Conservation (phyloP, 1,140 invertebrate genomes). For the Drosophila ananassae region DNA sequence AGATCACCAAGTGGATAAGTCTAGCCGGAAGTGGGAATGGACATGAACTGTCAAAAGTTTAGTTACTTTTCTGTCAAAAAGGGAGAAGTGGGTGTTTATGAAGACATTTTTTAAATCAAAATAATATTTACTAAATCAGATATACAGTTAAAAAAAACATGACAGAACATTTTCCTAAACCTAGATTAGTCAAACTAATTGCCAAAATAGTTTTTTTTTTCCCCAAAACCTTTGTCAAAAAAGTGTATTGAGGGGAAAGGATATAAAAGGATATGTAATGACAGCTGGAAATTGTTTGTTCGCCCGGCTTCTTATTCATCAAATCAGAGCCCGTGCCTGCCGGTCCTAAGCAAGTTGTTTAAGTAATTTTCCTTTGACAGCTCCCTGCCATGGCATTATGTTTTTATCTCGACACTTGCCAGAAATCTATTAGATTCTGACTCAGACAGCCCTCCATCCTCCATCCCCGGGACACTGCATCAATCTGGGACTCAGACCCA, state of each 20-base stretch:
- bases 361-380: conserved; percentile 60
- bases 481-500: conserved; percentile 33
- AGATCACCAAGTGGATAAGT: conserved; percentile 31
- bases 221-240: too few relatives aligned
- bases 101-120: too few relatives aligned
- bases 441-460: conserved; percentile 1
- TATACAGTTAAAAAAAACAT: too few relatives aligned
- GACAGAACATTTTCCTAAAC: not conserved
- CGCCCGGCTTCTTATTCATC: not conserved
- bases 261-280: not conserved
- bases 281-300: conserved; percentile 3
- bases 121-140: too few relatives aligned
- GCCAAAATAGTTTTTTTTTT: not conserved
- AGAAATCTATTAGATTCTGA: conserved; percentile 70
- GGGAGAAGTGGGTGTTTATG: too few relatives aligned
- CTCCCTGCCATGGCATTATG: conserved; percentile 34
- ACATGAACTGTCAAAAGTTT: not conserved
- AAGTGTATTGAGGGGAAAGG: not conserved
- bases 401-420: conserved; percentile 58
- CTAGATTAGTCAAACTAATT: not conserved
- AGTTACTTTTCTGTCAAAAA: too few relatives aligned
- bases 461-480: conserved; percentile 29
- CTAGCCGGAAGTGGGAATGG: conserved; percentile 29
- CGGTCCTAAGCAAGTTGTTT: conserved; percentile 9
- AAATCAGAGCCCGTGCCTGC: conserved; percentile 1